Evolutionary conservation across 1,140 invertebrate species (phyloP).

Genomic region (Phthorimaea operculella): DNA sequence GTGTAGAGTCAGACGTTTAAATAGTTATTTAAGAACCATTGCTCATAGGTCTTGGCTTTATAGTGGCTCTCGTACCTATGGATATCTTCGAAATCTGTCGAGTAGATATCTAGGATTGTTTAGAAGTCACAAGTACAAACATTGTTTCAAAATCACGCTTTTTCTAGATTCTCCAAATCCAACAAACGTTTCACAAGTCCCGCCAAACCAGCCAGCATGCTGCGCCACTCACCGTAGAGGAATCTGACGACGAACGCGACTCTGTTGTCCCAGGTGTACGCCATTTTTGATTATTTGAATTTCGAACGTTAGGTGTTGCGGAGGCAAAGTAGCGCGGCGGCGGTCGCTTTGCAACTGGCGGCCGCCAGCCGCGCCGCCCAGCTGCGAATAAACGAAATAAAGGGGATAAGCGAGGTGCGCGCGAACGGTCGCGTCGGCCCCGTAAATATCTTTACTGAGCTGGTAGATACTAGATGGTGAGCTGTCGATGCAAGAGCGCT

Average conservation of each 20-base stretch:
- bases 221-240: slow-evolving; percentile 75
- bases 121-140: too few relatives aligned
- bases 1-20: too few relatives aligned
- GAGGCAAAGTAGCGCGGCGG: slow-evolving; percentile 21
- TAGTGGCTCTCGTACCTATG: too few relatives aligned
- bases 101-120: too few relatives aligned
- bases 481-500: not conserved
- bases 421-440: slow-evolving; percentile 15
- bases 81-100: too few relatives aligned
- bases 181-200: too few relatives aligned
- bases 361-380: slow-evolving; percentile 25
- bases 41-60: too few relatives aligned
- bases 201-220: too few relatives aligned
- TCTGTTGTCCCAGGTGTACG: slow-evolving; percentile 83
- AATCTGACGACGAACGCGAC: slow-evolving; percentile 82
- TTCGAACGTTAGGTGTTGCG: slow-evolving; percentile 9
- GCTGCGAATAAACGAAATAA: slow-evolving; percentile 27
- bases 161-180: too few relatives aligned
- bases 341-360: slow-evolving; percentile 29
- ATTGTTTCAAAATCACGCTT: too few relatives aligned
- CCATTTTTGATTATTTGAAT: slow-evolving; percentile 57
- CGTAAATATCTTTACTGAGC: slow-evolving; percentile 28
- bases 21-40: too few relatives aligned
- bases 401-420: slow-evolving; percentile 18
- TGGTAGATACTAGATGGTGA: not conserved